Evolutionary conservation across 2,797 vertebrate species (phyloP).

Genomic region (Podarcis siculus): DNA sequence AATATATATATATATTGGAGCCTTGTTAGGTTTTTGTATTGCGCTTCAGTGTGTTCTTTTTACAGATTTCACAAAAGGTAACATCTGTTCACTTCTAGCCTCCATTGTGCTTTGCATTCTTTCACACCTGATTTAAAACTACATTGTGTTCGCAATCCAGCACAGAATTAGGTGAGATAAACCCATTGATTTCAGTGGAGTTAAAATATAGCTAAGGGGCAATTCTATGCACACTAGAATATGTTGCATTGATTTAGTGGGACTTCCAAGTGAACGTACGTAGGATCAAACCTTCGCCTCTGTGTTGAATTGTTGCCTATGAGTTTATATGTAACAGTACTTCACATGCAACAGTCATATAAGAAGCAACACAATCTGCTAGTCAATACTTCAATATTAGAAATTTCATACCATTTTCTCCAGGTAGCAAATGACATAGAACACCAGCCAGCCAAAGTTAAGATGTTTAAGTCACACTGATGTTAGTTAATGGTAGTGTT

Average conservation of each 20-base stretch:
- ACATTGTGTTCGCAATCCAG: background rate
- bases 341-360: constrained; percentile 68
- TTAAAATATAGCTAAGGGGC: background rate
- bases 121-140: background rate
- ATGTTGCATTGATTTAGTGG: background rate
- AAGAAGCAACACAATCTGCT: constrained; percentile 55
- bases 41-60: constrained; percentile 49
- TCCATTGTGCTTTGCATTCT: constrained; percentile 22
- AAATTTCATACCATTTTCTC: constrained; percentile 59
- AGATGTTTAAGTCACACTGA: background rate
- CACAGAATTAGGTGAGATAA: background rate
- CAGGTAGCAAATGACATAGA: constrained; percentile 46
- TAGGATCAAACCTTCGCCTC: background rate
- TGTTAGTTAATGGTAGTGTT: background rate
- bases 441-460: background rate
- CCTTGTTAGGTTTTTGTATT: constrained; percentile 43
- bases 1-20: constrained; percentile 14
- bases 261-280: background rate
- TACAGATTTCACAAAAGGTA: constrained; percentile 55
- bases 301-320: constrained; percentile 2
- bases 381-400: constrained; percentile 69
- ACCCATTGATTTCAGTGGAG: background rate
- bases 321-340: constrained; percentile 57
- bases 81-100: constrained; percentile 25
- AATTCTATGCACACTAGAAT: background rate